These are phyloP conservation scores for Cromileptes altivelis DNA, from an alignment of 2,113 vertebrate genomes.

Conservation along the genomic window DNA sequence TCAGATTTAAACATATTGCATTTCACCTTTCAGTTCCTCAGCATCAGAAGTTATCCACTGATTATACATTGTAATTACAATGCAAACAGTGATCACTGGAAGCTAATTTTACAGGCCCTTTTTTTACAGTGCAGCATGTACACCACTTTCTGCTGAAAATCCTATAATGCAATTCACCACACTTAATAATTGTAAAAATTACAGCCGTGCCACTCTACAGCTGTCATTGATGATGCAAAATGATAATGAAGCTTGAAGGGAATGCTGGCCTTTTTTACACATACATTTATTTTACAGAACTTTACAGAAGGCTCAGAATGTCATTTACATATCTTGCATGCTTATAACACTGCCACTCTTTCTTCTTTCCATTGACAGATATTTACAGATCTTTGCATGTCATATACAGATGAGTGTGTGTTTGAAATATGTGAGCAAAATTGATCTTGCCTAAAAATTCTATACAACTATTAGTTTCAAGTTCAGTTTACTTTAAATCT, in stretches of 20 bases:
- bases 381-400: background rate
- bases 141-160: background rate
- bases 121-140: background rate
- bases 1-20: background rate
- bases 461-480: too few relatives aligned
- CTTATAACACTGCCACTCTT: background rate
- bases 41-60: background rate
- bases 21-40: background rate
- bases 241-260: background rate
- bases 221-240: background rate
- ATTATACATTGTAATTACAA: too few relatives aligned
- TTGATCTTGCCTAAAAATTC: too few relatives aligned
- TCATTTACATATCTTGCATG: background rate
- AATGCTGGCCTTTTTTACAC: too few relatives aligned
- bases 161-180: background rate
- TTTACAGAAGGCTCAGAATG: background rate
- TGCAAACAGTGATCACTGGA: background rate
- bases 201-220: background rate
- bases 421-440: too few relatives aligned
- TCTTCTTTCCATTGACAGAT: background rate
- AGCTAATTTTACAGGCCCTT: background rate
- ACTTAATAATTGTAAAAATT: background rate
- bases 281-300: background rate
- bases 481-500: too few relatives aligned
- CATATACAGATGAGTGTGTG: too few relatives aligned